Evolutionary conservation across 1,140 invertebrate species (phyloP), one percentile per base, ranked within the genome.

Genomic region (Solenopsis fugax): DNA sequence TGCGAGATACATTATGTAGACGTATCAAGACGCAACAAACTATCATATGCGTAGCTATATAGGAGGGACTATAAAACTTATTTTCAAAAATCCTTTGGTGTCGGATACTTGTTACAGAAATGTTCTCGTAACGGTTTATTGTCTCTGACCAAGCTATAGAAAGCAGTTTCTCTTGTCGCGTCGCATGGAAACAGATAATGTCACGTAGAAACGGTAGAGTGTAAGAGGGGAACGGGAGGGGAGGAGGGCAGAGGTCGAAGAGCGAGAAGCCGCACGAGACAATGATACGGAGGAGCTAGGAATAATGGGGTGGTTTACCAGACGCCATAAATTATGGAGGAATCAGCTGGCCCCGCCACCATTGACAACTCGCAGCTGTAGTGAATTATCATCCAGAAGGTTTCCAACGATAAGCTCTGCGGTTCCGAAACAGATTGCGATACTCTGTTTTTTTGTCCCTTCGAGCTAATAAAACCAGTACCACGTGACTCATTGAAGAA

Each of bases 291-390:
- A 75, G 80, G n/a, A 84, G 80, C 69, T 18, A 75, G 80, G 80
- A 84, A 84, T 84, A 84, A 84, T 84, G 54, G 80, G 80, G 54
- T 84, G 80, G 80, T 84, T 84, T 84, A 84, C 80, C 80, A 75
- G 80, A 24, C 13, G 56, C 69, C 54, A 84, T 84, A 84, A 84
- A 84, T 84, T 84, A 75, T 72, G 41, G 9, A 54, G 69, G 80
- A 84, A 84, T 84, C 80, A 84, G 80, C 80, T 84, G 80, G 80
- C 45, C 80, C 69, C 41, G 37, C 80, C 54, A 62, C 54, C 80
- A 84, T 84, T 84, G 80, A 84, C 80, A 84, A 84, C 80, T 84
- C 80, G 41, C 69, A 75, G 54, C 80, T 84, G 69, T 84, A 75
- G 80, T 84, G 69, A 84, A 84, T 84, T 84, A 84, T 84, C 69